Evolutionary conservation across 2,113 vertebrate species (phyloP), one percentile per base, ranked within the genome.

Genomic region (Neolamprologus modestus): DNA sequence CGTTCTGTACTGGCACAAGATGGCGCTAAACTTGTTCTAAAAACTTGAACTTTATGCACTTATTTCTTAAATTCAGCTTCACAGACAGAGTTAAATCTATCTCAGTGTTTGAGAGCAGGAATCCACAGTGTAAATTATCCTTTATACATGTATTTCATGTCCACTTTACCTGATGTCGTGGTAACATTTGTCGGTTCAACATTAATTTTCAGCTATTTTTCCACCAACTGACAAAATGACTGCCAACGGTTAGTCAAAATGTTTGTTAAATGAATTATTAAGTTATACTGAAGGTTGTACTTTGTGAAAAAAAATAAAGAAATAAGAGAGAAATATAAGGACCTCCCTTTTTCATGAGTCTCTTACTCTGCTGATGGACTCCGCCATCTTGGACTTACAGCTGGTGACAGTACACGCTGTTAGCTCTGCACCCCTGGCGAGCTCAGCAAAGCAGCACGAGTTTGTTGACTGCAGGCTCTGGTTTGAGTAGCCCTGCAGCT

Each of bases 21-120:
- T 66, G 61, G 33, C 2, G 33, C 61, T 66, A 21, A 66, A 66
- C 33, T 3, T 66, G 61, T 37, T 66, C 1, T 66, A 66, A 37
- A 66, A 66, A 37, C 33, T 1, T 37, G 33, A 37, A 35, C 31
- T 66, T 66, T 21, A 21, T n/a, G 61, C 61, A 37, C 61, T 66
- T 66, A 66, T 37, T 66, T 37, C 10, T 66, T 66, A 66, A 66
- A 66, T 66, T 37, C 19, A 66, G 33, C 61, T 66, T 66, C 61
- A 66, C 61, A 66, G 61, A 66, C 17, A 66, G 17, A 66, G 19
- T 66, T n/a, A 66, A 37, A 66, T 66, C 19, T 8, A 21, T 8
- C 4, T 21, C 61, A 37, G 19, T 37, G 19, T 21, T 66, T 66
- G 33, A 37, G 33, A 66, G 61, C 61, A 66, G 33, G 33, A 21